Base-by-base conservation (phyloP, 2,888 invertebrate species). In the Tineola bisselliella region DNA sequence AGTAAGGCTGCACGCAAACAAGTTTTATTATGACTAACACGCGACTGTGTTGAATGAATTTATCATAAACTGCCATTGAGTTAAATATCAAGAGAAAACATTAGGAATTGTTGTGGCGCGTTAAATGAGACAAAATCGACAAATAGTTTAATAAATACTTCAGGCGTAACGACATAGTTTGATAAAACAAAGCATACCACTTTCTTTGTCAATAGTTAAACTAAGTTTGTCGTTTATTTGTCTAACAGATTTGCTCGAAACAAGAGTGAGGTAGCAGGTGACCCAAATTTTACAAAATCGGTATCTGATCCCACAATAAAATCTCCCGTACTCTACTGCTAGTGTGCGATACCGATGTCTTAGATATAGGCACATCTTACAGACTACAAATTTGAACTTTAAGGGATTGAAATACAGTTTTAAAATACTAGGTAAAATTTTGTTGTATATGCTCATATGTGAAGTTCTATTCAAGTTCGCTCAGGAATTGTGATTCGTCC, bases 281-380 rank as follows among this genome's bases (percentile, higher is more conserved):
- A 54, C 54, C 54, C 17, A 54, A 54, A 54, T 54, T 54, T 54
- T 54, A 54, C 54, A n/a, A 54, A 54, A 54, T 18, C 54, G 54
- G n/a, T 25, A 5, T 54, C 54, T 54, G 54, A 54, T 54, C 54
- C 54, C 25, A 54, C 54, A 54, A 54, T 25, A 25, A 54, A 54
- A 54, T 54, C 54, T 4, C 15, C 15, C 10, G 5, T 11, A 10
- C 13, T 25, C 54, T 4, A 54, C 13, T 54, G 11, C 15, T 48
- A 18, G 54, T 52, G 54, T 10, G 11, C 54, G n/a, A 8, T 15
- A 13, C 48, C 48, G 15, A 48, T n/a, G 17, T 17, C 13, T 48
- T 48, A 48, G 15, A n/a, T 44, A 44, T 44, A 31, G 6, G 5
- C 5, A 31, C 10, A 31, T n/a, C 38, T 38, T 38, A 38, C 2